Evolutionary conservation across 2,797 vertebrate species (phyloP), one percentile per base, ranked within the genome.

Genomic region (Brachymystax lenok): DNA sequence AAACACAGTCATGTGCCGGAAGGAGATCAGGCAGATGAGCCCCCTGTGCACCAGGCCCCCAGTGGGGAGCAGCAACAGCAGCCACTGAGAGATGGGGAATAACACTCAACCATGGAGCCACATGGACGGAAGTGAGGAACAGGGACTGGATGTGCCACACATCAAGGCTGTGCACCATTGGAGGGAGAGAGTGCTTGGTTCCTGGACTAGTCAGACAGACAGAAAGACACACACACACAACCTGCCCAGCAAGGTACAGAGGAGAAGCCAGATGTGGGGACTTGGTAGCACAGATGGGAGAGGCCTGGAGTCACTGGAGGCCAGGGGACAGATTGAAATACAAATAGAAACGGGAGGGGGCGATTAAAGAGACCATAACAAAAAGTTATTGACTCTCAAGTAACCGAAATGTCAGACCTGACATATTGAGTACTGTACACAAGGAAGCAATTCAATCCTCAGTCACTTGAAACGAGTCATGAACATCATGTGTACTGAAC

Each of bases 211-310:
- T 16, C 52, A 56, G 13, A 27, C 16, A 27, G 21, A 24, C 12
- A 40, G 21, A 75, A 10, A 68, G 51, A 46, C 73, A 59, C 28
- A 67, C n/a, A 72, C 74, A 59, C 50, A 66, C 66, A 71, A n/a
- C 52, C 70, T 51, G 40, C 24, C 51, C 28, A 54, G 5, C 6
- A 16, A 0, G 0, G 75, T 74, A 40, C 64, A 28, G 64, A 67
- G 61, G 24, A 10, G 64, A 67, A 30, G 64, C 64, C 64, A 67
- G 64, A 66, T 67, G 64, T 67, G 64, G 4, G 1, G 59, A 35
- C 85, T 33, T 73, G 83, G 79, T 51, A 3, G 27, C 69, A 35
- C 40, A 40, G 59, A 50, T 69, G 16, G 83, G 82, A 67, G 13
- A 30, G 64, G 64, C 28, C 64, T 28, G 27, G 21, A 67, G 64